Base-by-base conservation (phyloP, 1,140 invertebrate species). In the Drosophila repletoides region DNA sequence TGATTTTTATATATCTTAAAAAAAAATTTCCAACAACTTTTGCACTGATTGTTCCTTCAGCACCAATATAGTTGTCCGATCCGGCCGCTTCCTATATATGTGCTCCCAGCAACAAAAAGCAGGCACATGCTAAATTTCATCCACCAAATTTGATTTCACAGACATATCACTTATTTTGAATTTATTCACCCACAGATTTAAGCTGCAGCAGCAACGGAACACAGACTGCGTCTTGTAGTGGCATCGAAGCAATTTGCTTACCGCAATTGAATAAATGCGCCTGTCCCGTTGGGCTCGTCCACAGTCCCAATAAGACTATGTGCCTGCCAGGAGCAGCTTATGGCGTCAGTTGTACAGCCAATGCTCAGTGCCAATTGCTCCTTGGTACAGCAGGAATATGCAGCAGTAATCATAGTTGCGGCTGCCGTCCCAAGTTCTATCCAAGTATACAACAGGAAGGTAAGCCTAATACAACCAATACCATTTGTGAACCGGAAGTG, bases 331-430 rank as follows among this genome's bases (percentile, higher is more conserved):
- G 49, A 0, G 43, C 28, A 1, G 6, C 1, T 0, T 64, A 60
- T 14, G 43, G 49, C 3, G 48, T 49, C n/a, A 45, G 6, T 15
- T 84, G 80, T 15, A 56, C 59, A 0, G 58, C 40, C 7, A 59
- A 29, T 22, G 28, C 51, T 0, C 51, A 53, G 0, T 84, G 80
- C 40, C 68, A 86, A 21, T 3, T 72, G 7, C 17, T 2, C 4
- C 48, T 84, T 0, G 81, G 81, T 0, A 21, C 40, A 5, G 64
- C 26, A 1, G 56, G 55, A 15, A 45, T 33, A 3, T 84, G 80
- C 24, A 38, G 10, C 48, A n/a, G n/a, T n/a, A 60, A 72, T n/a
- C 59, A 72, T 10, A 52, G 28, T 2, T 84, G 80, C 29, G n/a
- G 3, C 19, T 84, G 80, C 26, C 49, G 49, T 0, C 0, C 43